A percentile compares a stretch with the other conserved stretches of the same genome.
phyloP scores from a whole-genome alignment of 1,140 invertebrate species.

The Halictus rubicundus region DNA sequence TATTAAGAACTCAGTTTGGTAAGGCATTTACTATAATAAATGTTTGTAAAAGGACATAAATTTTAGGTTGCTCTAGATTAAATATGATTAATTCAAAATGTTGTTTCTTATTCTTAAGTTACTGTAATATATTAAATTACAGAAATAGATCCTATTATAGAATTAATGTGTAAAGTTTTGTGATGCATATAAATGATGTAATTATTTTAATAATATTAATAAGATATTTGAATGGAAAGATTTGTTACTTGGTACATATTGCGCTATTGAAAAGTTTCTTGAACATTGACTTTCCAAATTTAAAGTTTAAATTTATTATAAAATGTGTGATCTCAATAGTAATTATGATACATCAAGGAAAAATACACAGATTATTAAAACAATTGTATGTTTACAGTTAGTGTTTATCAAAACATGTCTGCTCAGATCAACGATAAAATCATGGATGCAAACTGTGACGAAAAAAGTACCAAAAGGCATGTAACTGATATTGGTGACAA shows the following conservation, averaged over 20 bases:
- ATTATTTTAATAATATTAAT: no score
- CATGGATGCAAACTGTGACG: conserved; percentile 6
- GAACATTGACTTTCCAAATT: neutral
- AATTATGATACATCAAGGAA: neutral
- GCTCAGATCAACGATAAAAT: conserved; percentile 30
- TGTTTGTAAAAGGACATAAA: conserved; percentile 7
- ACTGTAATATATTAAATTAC: no score
- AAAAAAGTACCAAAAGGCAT: conserved; percentile 64
- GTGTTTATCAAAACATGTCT: conserved; percentile 56
- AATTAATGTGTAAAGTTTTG: no score
- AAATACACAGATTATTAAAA: neutral
- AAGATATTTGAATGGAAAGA: no score
- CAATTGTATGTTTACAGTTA: conserved; percentile 51
- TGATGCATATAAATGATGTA: no score
- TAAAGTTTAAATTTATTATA: neutral
- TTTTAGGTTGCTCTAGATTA: neutral
- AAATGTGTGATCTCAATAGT: no score
- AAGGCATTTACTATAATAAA: neutral
- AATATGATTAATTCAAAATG: neutral
- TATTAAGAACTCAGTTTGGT: conserved; percentile 18
- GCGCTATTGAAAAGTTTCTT: no score
- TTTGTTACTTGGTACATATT: no score
- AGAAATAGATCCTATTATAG: no score
- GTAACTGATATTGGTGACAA: conserved; percentile 42
- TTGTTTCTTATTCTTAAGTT: no score